Evolutionary conservation across 1,140 invertebrate genomes (phyloP).

Genomic region (Drosophila nikananu): DNA sequence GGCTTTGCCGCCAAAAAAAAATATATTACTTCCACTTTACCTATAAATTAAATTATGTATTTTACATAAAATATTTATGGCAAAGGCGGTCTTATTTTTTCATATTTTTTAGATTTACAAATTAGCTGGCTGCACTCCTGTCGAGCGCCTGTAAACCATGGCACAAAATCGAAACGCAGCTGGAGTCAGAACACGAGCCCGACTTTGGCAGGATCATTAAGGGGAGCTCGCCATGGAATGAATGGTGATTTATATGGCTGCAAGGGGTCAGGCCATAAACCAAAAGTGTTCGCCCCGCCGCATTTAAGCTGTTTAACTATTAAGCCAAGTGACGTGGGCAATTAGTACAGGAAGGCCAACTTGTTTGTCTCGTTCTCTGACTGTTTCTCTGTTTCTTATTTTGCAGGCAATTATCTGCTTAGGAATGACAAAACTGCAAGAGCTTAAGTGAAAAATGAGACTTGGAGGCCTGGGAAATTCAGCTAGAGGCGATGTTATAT

Average conservation of each 20-base stretch:
- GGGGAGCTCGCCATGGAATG: constrained; percentile 30
- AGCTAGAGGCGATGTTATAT: constrained; percentile 12
- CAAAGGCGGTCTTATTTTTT: fast-evolving
- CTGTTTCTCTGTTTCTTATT: background rate
- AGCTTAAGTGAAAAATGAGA: constrained; percentile 31
- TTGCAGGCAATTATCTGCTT: constrained; percentile 58
- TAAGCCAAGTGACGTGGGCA: constrained; percentile 61
- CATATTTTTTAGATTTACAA: background rate
- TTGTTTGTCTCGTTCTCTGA: constrained; percentile 15
- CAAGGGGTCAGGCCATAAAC: constrained; percentile 72
- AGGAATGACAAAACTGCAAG: constrained; percentile 62
- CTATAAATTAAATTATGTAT: background rate
- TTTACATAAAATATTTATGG: background rate
- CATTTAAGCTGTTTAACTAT: constrained; percentile 56
- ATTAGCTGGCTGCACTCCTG: background rate
- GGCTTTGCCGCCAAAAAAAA: background rate
- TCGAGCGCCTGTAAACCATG: constrained; percentile 58
- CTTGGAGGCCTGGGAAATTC: constrained; percentile 20
- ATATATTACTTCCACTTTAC: background rate
- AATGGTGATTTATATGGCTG: constrained; percentile 70
- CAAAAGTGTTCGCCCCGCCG: constrained; percentile 46
- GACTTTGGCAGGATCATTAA: constrained; percentile 61
- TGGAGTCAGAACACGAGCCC: constrained; percentile 38
- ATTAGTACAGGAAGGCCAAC: constrained; percentile 61
- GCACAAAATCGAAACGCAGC: constrained; percentile 65